phyloP scores from a whole-genome alignment of 2,888 invertebrate genomes.

The Drosophila barbarae region DNA sequence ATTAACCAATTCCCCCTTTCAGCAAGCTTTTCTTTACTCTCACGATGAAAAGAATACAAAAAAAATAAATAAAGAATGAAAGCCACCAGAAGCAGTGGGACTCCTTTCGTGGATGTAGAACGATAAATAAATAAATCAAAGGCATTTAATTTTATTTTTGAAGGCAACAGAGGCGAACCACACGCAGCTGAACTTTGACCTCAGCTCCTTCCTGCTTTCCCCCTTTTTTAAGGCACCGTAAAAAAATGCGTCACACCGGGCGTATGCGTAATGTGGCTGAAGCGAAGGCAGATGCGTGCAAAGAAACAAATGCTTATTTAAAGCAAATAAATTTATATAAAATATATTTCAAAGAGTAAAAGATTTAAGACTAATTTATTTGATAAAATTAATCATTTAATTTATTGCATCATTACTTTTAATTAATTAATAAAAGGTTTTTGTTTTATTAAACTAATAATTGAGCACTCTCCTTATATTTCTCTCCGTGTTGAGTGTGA shows the following conservation, averaged over 20 bases:
- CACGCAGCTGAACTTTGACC: conserved; percentile 26
- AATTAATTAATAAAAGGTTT: too few relatives aligned
- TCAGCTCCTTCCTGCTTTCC: background rate
- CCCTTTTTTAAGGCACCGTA: background rate
- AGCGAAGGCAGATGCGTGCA: background rate
- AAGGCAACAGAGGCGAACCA: conserved; percentile 30
- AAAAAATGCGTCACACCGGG: conserved; percentile 52
- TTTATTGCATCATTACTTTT: too few relatives aligned
- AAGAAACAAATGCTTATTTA: too few relatives aligned
- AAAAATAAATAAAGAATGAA: background rate
- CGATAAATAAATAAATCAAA: conserved; percentile 66
- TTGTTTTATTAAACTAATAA: background rate
- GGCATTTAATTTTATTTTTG: conserved; percentile 66
- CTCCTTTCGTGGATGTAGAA: conserved; percentile 3
- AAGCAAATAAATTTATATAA: background rate
- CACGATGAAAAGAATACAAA: background rate
- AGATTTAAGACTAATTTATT: too few relatives aligned
- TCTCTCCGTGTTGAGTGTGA: conserved; percentile 5
- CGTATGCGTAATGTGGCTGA: conserved; percentile 63
- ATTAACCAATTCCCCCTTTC: conserved; percentile 1
- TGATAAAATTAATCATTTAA: too few relatives aligned
- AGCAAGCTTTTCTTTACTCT: background rate
- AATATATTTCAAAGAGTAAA: background rate
- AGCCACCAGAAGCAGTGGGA: conserved; percentile 2
- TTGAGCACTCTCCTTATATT: background rate